phyloP scores from a whole-genome alignment of 2,113 vertebrate genomes.

The Echinops telfairi region DNA sequence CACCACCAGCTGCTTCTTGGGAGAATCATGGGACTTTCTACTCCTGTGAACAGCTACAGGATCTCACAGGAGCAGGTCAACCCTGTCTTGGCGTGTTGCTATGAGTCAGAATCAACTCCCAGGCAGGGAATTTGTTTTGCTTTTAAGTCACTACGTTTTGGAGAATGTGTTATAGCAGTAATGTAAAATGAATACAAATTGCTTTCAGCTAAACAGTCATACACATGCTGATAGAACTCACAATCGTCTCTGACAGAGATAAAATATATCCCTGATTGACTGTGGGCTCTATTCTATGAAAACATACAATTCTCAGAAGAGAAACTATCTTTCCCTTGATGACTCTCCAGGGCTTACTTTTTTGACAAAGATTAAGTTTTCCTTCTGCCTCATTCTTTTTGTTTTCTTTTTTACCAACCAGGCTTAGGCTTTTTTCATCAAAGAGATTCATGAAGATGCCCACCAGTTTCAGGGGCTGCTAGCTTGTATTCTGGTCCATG shows the following conservation, averaged over 20 bases:
- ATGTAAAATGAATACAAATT: neutral
- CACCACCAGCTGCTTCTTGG: no score
- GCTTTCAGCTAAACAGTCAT: neutral
- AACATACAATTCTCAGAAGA: neutral
- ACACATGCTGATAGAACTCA: neutral
- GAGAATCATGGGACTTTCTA: no score
- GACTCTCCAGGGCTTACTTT: neutral
- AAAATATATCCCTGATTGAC: neutral
- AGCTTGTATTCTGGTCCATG: no score
- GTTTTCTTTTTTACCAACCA: neutral
- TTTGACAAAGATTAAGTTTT: neutral
- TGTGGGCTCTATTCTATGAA: neutral
- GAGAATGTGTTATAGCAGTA: neutral
- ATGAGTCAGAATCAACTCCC: no score
- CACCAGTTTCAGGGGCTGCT: neutral
- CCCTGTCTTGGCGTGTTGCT: no score
- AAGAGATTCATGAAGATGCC: neutral
- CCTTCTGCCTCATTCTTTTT: no score
- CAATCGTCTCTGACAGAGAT: neutral
- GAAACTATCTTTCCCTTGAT: neutral
- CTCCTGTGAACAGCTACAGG: no score
- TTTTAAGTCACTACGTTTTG: neutral
- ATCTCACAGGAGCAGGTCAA: no score
- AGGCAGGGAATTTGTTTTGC: neutral
- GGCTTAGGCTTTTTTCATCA: neutral